Percentiles rank a stretch among this genome's conserved stretches.
Conservation (phyloP, 2,797 vertebrate genomes). For the Salmo trutta region DNA sequence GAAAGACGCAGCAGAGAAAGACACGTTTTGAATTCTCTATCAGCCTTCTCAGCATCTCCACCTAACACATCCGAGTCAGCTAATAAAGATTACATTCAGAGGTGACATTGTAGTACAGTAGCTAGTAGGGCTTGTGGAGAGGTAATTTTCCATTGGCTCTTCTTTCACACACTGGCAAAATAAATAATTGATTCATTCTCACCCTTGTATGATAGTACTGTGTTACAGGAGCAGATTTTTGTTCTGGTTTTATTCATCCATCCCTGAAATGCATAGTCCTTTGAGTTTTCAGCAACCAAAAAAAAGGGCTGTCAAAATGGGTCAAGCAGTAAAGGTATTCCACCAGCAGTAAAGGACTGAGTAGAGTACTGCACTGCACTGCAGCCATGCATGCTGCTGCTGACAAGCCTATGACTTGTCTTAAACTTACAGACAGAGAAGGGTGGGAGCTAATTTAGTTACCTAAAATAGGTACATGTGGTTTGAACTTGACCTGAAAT, state of each 20-base stretch:
- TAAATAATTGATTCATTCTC: constrained; percentile 56
- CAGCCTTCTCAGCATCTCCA: constrained; percentile 70
- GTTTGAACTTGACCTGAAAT: no score
- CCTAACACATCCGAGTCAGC: constrained; percentile 66
- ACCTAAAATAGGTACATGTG: no score
- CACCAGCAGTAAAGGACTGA: no score
- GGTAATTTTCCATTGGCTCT: constrained; percentile 55
- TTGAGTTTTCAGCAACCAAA: no score
- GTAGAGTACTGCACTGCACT: no score
- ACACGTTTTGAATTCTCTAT: constrained; percentile 47
- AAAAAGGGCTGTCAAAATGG: no score
- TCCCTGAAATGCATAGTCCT: constrained; percentile 50
- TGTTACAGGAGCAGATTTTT: constrained; percentile 32
- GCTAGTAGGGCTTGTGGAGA: constrained; percentile 38
- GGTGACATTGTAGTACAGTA: constrained; percentile 63
- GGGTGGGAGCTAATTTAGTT: no score
- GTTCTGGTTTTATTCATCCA: constrained; percentile 38
- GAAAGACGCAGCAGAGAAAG: constrained; percentile 33
- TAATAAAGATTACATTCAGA: constrained; percentile 67
- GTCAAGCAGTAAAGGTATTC: no score
- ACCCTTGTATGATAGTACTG: constrained; percentile 37
- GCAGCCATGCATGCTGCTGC: no score
- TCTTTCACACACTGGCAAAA: constrained; percentile 29
- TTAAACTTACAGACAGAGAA: no score
- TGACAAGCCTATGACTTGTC: no score